Base-by-base conservation (phyloP, 2,888 invertebrate genomes). In the Gymnocheta viridis region DNA sequence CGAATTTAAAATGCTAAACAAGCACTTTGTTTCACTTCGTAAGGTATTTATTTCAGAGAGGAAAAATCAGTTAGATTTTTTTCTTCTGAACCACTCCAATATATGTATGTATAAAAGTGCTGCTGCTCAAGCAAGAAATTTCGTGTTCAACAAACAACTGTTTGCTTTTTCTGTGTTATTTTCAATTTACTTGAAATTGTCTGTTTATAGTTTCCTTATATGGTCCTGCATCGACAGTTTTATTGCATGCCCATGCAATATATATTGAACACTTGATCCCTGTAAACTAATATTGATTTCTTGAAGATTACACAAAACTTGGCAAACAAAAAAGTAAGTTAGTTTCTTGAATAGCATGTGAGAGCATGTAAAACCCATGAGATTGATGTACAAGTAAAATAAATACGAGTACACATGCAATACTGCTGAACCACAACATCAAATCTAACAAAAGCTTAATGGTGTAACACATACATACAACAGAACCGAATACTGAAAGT, bases 331-430 rank as follows among this genome's bases (percentile, higher is more conserved):
- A 22, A 67, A 32, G 17, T 56, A 32, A 24, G 17, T n/a, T 35
- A 29, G n/a, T 49, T 17, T 24, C 7, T 4, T 17, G 24, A 5
- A 56, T 27, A 56, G 47, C n/a, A 2, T n/a, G 41, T n/a, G n/a
- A n/a, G n/a, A n/a, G n/a, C 66, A 67, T 51, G 62, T 60, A 38
- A 27, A 62, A 69, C 22, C 27, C 60, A 82, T 82, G 49, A 79
- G 82, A 78, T 78, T 72, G 82, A 77, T 82, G 73, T 82, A 54
- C 51, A 7, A 70, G 17, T 60, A 67, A 38, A 67, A 17, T 24
- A 60, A 49, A 38, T 77, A 49, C 58, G 44, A 47, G 44, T 35
- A 44, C 54, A 32, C 32, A 54, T 24, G 22, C 22, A 49, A 35
- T 73, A 47, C 24, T 7, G 19, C 2, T 17, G 29, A 70, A 35